Evolutionary conservation across 1,140 invertebrate genomes (phyloP).

Genomic region (Homalodisca vitripennis): DNA sequence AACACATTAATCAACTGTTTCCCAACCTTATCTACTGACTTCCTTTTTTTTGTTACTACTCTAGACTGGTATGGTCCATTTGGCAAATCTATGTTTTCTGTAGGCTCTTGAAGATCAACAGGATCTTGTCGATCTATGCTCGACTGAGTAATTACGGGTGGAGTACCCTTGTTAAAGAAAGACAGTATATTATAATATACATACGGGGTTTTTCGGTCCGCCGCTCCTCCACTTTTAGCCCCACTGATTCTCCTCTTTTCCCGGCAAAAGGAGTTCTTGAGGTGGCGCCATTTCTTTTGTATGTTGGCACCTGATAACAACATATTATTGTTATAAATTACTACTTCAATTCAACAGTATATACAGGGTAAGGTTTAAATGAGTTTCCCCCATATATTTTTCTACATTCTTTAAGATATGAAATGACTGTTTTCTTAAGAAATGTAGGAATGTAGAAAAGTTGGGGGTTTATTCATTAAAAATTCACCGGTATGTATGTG

Average conservation of each 20-base stretch:
- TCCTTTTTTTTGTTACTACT: neutral
- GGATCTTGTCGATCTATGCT: neutral
- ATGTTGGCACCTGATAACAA: neutral
- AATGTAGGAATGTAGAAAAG: too few relatives aligned
- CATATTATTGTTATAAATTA: too few relatives aligned
- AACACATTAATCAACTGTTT: neutral
- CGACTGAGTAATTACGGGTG: neutral
- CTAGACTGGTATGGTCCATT: neutral
- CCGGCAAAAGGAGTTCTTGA: neutral
- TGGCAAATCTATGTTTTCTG: neutral
- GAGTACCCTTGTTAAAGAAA: neutral
- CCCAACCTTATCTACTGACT: neutral
- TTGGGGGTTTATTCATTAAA: too few relatives aligned
- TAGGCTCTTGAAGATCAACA: neutral
- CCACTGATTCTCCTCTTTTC: neutral
- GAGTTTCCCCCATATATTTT: too few relatives aligned
- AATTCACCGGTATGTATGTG: too few relatives aligned
- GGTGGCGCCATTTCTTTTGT: conserved; percentile 1
- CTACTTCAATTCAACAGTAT: too few relatives aligned
- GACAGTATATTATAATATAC: neutral
- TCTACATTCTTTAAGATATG: too few relatives aligned
- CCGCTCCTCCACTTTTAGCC: neutral
- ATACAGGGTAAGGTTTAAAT: too few relatives aligned
- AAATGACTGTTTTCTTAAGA: too few relatives aligned
- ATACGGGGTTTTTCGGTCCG: neutral